Evolutionary conservation across 1,140 invertebrate species (phyloP).

Genomic region (Panagrolaimus sp.): DNA sequence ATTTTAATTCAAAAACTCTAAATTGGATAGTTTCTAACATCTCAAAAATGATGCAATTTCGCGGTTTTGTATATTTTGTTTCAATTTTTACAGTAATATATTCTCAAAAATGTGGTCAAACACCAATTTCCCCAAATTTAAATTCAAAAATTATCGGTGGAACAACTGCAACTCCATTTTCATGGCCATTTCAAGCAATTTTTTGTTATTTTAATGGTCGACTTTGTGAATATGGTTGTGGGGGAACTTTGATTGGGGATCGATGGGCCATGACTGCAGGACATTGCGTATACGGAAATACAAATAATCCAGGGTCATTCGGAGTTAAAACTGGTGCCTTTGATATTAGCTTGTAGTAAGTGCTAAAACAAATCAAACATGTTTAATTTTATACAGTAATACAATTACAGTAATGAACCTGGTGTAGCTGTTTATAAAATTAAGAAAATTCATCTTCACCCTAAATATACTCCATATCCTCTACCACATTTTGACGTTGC

Average conservation of each 20-base stretch:
- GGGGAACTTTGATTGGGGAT: slow-evolving; percentile 66
- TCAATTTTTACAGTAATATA: no score
- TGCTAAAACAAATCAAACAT: no score
- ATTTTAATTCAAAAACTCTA: no score
- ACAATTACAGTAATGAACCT: not conserved
- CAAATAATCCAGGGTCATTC: slow-evolving; percentile 15
- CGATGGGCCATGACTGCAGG: slow-evolving; percentile 1
- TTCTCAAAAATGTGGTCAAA: slow-evolving; percentile 21
- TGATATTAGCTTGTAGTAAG: slow-evolving; percentile 7
- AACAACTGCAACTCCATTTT: slow-evolving; percentile 25
- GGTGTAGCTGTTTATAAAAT: slow-evolving; percentile 19
- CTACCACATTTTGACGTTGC: slow-evolving; percentile 12
- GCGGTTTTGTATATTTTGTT: no score
- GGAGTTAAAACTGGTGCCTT: slow-evolving; percentile 22
- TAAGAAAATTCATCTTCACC: slow-evolving; percentile 20
- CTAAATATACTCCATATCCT: slow-evolving; percentile 14
- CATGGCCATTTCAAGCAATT: slow-evolving; percentile 33
- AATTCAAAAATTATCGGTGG: slow-evolving; percentile 30
- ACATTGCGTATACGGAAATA: slow-evolving; percentile 20
- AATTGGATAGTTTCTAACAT: no score
- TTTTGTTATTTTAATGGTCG: not conserved
- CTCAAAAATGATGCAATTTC: no score
- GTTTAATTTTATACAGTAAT: no score
- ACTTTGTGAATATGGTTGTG: slow-evolving; percentile 60
- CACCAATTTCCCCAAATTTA: slow-evolving; percentile 13